Base-by-base conservation (phyloP, 2,888 invertebrate genomes). In the Gastracanthus pulcherrimus region DNA sequence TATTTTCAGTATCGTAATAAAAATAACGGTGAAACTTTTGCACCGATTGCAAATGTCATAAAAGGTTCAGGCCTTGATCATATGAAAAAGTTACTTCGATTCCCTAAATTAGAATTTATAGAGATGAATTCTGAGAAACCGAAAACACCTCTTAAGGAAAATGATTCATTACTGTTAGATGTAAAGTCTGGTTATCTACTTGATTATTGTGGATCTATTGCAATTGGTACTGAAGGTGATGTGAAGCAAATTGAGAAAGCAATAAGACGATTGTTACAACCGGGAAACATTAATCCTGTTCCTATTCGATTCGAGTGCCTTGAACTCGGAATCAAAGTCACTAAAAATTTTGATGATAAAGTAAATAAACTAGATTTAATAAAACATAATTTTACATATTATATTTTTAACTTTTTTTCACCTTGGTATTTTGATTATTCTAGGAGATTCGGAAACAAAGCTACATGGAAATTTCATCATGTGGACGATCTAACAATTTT, bases 391-490 rank as follows among this genome's bases (percentile, higher is more conserved):
- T n/a, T n/a, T n/a, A n/a, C n/a, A n/a, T n/a, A n/a, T n/a, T n/a
- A n/a, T n/a, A n/a, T n/a, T n/a, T n/a, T n/a, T n/a, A n/a, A n/a
- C n/a, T n/a, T n/a, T n/a, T n/a, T n/a, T n/a, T n/a, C n/a, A n/a
- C n/a, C n/a, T n/a, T n/a, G n/a, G n/a, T n/a, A n/a, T n/a, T n/a
- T n/a, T n/a, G n/a, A n/a, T n/a, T 51, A 70, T 90, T 92, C 80
- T 87, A 94, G 94, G 85, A 93, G 13, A 83, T 94, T 31, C 88
- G 93, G 82, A 92, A 93, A 78, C 94, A 94, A 88, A 93, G 93
- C 67, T 95, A 94, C 87, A 94, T 95, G 92, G 94, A 94, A 88
- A 94, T 95, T 83, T 94, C 94, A 1, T 93, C 94, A 0, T 95
- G 95, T 90, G 94, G 94, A 16, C 92, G 94, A 76, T 92, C 93